Percentiles rank a stretch among this genome's conserved stretches.
Evolutionary conservation across 2,888 invertebrate genomes (phyloP).

Genomic region (Bimastos eiseni): DNA sequence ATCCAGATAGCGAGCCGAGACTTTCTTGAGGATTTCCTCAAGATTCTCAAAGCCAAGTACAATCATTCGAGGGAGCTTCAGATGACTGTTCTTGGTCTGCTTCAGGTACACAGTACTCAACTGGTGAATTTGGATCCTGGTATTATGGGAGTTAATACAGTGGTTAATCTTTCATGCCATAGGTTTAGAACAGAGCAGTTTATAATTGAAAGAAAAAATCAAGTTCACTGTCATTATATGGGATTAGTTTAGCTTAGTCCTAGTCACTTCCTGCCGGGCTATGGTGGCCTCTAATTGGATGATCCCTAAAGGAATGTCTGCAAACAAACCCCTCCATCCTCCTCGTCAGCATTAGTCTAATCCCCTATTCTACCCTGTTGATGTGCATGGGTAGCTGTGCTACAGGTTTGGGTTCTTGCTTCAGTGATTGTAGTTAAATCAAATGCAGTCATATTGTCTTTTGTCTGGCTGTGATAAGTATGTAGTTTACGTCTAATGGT

Average conservation of each 20-base stretch:
- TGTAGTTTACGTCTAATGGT: no score
- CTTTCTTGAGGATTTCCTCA: constrained; percentile 78
- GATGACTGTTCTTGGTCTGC: constrained; percentile 87
- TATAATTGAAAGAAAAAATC: not conserved
- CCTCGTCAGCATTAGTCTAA: no score
- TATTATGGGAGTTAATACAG: not conserved
- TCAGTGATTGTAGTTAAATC: no score
- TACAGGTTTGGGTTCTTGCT: no score
- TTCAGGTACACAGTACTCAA: constrained; percentile 69
- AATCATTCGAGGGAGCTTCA: constrained; percentile 96
- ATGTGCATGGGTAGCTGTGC: no score
- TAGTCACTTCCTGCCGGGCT: not conserved
- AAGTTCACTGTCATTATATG: not conserved
- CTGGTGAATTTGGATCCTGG: constrained; percentile 26
- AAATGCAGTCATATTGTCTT: no score
- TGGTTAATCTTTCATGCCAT: not conserved
- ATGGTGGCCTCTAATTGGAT: no score
- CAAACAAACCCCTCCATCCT: no score
- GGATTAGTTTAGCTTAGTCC: not conserved
- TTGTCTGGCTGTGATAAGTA: no score
- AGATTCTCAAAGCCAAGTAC: constrained; percentile 86
- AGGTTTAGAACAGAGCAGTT: not conserved
- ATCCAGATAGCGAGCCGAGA: constrained; percentile 85
- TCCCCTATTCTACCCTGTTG: no score
- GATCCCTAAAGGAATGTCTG: no score